Conservation (phyloP, 2,888 invertebrate genomes). For the Folsomia candida region DNA sequence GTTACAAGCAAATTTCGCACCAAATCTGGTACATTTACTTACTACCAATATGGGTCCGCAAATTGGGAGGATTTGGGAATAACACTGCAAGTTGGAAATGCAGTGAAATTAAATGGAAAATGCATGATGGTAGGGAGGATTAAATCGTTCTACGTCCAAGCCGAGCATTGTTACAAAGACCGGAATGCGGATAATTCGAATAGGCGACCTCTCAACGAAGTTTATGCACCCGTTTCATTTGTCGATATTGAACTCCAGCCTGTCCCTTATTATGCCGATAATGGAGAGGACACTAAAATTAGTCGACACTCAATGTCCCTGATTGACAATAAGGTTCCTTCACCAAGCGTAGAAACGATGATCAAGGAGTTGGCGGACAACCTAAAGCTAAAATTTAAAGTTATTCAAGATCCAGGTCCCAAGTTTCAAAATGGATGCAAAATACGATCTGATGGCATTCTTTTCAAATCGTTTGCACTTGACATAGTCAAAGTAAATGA, state of each 20-base stretch:
- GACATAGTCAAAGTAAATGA: background rate
- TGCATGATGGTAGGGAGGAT: background rate
- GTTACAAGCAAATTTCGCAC: no score
- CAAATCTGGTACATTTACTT: no score
- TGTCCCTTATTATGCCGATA: background rate
- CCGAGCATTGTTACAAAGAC: no score
- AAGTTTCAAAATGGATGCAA: no score
- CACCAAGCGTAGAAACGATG: background rate
- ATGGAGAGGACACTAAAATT: background rate
- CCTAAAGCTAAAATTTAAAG: background rate
- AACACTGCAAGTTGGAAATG: no score
- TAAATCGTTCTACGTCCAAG: background rate
- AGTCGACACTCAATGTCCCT: background rate
- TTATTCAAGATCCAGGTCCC: no score
- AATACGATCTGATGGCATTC: background rate
- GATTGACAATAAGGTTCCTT: background rate
- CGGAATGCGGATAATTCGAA: no score
- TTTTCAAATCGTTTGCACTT: background rate
- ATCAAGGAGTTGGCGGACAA: background rate
- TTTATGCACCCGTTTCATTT: background rate
- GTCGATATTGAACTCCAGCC: background rate
- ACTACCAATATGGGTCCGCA: no score
- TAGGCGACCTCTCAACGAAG: no score
- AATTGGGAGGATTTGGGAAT: no score
- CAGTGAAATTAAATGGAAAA: background rate